Evolutionary conservation across 2,113 vertebrate species (phyloP).

Genomic region (Nymphicus hollandicus): DNA sequence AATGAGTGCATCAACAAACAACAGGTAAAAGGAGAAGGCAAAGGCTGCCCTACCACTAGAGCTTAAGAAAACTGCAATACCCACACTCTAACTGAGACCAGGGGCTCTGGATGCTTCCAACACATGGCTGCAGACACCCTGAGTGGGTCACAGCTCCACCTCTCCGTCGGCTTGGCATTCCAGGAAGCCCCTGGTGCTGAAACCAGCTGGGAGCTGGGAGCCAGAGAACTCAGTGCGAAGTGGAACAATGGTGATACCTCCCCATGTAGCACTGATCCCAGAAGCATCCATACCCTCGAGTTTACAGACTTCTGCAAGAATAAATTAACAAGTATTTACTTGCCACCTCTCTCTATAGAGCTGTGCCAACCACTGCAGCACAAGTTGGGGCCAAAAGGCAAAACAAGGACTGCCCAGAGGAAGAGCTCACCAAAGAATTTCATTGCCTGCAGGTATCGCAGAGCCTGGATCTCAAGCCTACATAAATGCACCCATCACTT

Average conservation of each 20-base stretch:
- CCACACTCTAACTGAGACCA: not conserved
- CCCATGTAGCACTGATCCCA: not conserved
- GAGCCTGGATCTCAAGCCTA: not conserved
- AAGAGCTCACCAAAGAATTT: not conserved
- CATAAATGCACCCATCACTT: accelerated
- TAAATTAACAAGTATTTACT: not conserved
- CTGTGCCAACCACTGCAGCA: not conserved
- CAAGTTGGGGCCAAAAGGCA: not conserved
- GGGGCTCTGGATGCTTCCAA: not conserved
- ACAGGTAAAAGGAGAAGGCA: not conserved
- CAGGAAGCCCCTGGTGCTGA: not conserved
- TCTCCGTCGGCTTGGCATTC: not conserved
- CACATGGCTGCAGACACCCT: accelerated
- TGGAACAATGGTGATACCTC: not conserved
- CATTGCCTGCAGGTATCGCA: not conserved
- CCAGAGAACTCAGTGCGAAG: not conserved
- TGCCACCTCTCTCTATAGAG: not conserved
- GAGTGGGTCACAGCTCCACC: not conserved
- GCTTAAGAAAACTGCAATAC: not conserved
- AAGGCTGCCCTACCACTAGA: not conserved
- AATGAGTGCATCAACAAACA: accelerated
- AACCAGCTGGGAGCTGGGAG: not conserved
- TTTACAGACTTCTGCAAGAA: not conserved
- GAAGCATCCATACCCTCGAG: not conserved
- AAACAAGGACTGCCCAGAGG: not conserved